These are phyloP conservation scores for Drosophila jambulina DNA, from an alignment of 1,140 invertebrate genomes.

Conservation along the genomic window DNA sequence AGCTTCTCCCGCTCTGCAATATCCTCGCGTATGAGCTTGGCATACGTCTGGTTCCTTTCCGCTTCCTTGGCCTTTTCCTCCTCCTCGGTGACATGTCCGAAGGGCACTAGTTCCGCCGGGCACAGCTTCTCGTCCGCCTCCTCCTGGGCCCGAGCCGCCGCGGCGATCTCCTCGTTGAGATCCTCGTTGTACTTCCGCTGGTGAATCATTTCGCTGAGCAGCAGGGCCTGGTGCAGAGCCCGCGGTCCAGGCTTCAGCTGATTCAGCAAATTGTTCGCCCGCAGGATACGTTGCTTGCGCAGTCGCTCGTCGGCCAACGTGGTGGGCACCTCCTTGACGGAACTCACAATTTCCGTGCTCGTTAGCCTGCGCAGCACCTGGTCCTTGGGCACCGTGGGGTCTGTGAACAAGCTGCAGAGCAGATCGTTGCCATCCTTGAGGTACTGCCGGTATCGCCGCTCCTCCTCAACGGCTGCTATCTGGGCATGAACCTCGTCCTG, in stretches of 20 bases:
- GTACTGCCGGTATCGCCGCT: slow-evolving; percentile 59
- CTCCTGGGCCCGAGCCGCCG: slow-evolving; percentile 37
- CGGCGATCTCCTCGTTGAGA: slow-evolving; percentile 50
- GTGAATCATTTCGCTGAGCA: slow-evolving; percentile 47
- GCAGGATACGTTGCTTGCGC: slow-evolving; percentile 63
- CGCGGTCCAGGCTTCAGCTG: slow-evolving; percentile 57
- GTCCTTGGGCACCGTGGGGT: slow-evolving; percentile 20
- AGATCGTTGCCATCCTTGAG: slow-evolving; percentile 65
- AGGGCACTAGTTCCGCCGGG: slow-evolving; percentile 49
- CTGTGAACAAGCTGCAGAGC: slow-evolving; percentile 51
- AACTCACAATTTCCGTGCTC: neutral
- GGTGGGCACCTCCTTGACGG: slow-evolving; percentile 2
- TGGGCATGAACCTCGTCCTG: slow-evolving; percentile 24
- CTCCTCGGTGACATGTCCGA: slow-evolving; percentile 34
- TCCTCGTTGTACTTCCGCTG: slow-evolving; percentile 43
- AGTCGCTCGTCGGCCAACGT: slow-evolving; percentile 16
- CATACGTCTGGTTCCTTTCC: slow-evolving; percentile 2
- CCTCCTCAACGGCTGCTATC: slow-evolving; percentile 58
- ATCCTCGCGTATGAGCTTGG: slow-evolving; percentile 6
- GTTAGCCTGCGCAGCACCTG: neutral
- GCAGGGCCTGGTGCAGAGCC: slow-evolving; percentile 42
- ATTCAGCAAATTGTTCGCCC: slow-evolving; percentile 48
- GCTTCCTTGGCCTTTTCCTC: slow-evolving; percentile 25
- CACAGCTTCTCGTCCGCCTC: slow-evolving; percentile 47
- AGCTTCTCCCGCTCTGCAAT: slow-evolving; percentile 14